Evolutionary conservation across 2,113 vertebrate genomes (phyloP).

Genomic region (Pomatorhinus ruficollis): DNA sequence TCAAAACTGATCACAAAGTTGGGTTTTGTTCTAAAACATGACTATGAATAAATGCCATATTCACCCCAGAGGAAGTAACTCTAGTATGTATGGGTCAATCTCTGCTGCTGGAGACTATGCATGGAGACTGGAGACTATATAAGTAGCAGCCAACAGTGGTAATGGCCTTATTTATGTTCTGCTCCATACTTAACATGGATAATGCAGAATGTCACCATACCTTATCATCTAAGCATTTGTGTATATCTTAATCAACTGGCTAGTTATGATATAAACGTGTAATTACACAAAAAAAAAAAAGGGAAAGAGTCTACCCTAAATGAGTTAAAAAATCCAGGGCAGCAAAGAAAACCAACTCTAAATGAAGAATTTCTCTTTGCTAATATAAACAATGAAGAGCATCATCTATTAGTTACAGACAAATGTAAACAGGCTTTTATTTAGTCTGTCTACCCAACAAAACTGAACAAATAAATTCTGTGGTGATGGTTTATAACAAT

Average conservation of each 20-base stretch:
- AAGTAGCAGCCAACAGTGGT: neutral
- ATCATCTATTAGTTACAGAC: neutral
- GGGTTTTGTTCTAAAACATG: neutral
- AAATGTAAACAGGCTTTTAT: neutral
- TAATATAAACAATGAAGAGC: neutral
- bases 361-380: neutral
- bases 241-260: neutral
- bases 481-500: neutral
- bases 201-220: neutral
- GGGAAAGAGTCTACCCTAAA: neutral
- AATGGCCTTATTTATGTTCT: neutral
- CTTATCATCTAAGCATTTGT: neutral
- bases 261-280: neutral
- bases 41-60: neutral
- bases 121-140: neutral
- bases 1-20: neutral
- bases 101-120: neutral
- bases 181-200: fast-evolving
- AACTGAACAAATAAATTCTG: neutral
- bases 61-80: neutral
- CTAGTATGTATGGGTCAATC: neutral
- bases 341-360: neutral
- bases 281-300: neutral
- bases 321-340: neutral
- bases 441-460: neutral